Percentiles rank a stretch among this genome's conserved stretches.
Evolutionary conservation across 2,888 invertebrate species (phyloP).

Genomic region (Lasioglossum pauxillum): DNA sequence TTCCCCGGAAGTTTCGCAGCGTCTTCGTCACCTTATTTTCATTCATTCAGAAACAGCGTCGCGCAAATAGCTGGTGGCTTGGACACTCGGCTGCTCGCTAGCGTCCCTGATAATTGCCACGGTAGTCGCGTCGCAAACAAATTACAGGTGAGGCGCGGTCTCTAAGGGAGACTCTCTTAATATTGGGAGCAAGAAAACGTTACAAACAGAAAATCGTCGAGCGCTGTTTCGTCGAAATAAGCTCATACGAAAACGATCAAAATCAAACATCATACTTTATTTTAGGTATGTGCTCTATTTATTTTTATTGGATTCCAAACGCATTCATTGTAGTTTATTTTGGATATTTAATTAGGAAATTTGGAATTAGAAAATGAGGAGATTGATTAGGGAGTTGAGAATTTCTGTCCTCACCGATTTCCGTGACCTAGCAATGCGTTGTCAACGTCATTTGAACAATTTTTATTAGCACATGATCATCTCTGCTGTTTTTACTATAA

Average conservation of each 20-base stretch:
- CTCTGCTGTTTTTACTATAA: too few species aligned
- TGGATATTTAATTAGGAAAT: too few species aligned
- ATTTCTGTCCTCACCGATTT: too few species aligned
- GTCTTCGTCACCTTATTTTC: constrained; percentile 50
- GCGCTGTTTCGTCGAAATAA: background rate
- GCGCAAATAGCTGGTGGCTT: constrained; percentile 47
- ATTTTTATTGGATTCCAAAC: background rate
- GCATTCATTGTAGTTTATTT: too few species aligned
- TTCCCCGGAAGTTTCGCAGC: constrained; percentile 27
- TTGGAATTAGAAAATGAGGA: too few species aligned
- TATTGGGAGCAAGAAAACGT: constrained; percentile 16
- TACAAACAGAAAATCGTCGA: background rate
- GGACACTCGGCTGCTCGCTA: constrained; percentile 29
- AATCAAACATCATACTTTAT: background rate
- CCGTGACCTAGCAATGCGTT: too few species aligned
- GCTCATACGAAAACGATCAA: background rate
- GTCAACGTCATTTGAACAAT: too few species aligned
- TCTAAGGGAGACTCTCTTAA: constrained; percentile 19
- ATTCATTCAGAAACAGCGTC: constrained; percentile 58
- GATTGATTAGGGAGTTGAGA: too few species aligned
- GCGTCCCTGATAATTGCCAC: constrained; percentile 47
- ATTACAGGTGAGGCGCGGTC: constrained; percentile 43
- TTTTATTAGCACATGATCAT: too few species aligned
- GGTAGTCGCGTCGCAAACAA: constrained; percentile 44
- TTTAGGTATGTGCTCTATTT: background rate